These are phyloP conservation scores for Minunthozetes semirufus DNA, from an alignment of 2,888 invertebrate genomes.

Conservation along the genomic window DNA sequence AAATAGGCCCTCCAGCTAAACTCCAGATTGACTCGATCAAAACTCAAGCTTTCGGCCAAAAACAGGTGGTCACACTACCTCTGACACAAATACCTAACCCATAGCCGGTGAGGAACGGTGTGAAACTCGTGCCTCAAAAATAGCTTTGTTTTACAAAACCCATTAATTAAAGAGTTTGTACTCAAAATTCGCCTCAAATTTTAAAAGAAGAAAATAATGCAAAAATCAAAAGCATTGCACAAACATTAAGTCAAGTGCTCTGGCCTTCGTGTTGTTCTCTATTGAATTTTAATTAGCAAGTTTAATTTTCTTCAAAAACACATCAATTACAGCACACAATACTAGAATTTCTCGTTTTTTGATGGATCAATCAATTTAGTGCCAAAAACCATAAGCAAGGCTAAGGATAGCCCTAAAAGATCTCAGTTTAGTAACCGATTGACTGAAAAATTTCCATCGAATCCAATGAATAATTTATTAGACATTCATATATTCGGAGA, in stretches of 20 bases:
- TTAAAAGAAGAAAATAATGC: background rate
- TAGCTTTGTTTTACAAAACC: background rate
- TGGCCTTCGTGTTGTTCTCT: background rate
- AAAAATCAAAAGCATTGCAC: background rate
- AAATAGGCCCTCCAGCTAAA: no score
- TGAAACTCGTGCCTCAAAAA: slow-evolving; percentile 1
- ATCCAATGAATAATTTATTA: slow-evolving; percentile 4
- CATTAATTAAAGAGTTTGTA: background rate
- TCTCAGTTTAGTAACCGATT: background rate
- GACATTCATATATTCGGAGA: background rate
- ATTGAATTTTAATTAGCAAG: background rate
- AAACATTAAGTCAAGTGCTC: background rate
- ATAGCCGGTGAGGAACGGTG: background rate
- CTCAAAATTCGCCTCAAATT: background rate
- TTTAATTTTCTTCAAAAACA: background rate
- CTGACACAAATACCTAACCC: background rate
- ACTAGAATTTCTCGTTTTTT: no score
- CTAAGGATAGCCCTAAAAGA: background rate
- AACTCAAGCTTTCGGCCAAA: no score
- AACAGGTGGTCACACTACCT: no score
- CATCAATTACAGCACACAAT: background rate
- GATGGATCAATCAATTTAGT: background rate
- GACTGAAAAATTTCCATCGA: background rate
- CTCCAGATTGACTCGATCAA: no score
- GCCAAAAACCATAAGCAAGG: background rate